A percentile compares a stretch with the other conserved stretches of the same genome.
Evolutionary conservation across 2,888 invertebrate species (phyloP).

Genomic region (Amphipoea oculea): DNA sequence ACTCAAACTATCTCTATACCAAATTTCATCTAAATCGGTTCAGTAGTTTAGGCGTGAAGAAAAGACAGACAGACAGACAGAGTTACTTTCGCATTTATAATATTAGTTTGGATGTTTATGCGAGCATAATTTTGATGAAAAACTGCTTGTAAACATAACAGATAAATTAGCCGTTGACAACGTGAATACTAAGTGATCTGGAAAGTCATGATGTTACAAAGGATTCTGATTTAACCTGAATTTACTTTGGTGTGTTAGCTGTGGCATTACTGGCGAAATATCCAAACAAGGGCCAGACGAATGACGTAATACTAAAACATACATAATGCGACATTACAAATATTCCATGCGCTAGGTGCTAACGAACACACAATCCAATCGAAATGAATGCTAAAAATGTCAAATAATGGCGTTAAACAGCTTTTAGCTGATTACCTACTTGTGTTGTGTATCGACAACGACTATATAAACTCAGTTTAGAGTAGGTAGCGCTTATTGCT

Average conservation of each 20-base stretch:
- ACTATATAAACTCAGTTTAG: background rate
- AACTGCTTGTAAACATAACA: background rate
- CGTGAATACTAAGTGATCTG: background rate
- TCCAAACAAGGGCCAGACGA: slow-evolving; percentile 38
- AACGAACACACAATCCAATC: slow-evolving; percentile 22
- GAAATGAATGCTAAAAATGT: slow-evolving; percentile 32
- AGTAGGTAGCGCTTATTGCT: no score
- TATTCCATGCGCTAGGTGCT: slow-evolving; percentile 24
- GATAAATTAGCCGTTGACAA: background rate
- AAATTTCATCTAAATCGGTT: no score
- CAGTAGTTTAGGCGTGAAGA: no score
- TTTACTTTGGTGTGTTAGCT: background rate
- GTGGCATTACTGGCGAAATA: slow-evolving; percentile 25
- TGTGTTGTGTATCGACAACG: background rate
- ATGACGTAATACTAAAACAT: slow-evolving; percentile 49
- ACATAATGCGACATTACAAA: slow-evolving; percentile 46
- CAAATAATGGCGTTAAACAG: slow-evolving; percentile 14
- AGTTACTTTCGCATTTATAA: no score
- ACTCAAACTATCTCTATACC: no score
- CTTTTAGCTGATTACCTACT: background rate
- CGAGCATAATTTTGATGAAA: background rate
- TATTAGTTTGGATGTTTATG: no score
- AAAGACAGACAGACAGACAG: no score
- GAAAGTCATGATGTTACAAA: background rate
- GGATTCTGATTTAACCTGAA: slow-evolving; percentile 6